Percentiles rank a stretch among this genome's conserved stretches.
Conservation (phyloP, 2,113 vertebrate species). For the Leptobrachium ailaonicum region DNA sequence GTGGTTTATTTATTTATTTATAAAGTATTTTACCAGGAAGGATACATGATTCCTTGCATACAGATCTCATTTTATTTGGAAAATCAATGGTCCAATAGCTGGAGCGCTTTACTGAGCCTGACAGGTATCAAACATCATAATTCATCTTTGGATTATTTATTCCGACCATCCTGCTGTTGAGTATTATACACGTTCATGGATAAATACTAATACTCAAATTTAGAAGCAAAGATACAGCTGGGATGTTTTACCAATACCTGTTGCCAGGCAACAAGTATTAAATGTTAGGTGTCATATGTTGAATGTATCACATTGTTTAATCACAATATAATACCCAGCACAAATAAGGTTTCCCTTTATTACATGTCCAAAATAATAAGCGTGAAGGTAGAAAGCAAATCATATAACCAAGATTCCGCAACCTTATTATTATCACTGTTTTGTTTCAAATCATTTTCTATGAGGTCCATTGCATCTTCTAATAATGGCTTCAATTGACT, state of each 20-base stretch:
- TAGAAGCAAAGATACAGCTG: not conserved
- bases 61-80: conserved; percentile 20
- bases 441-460: not conserved
- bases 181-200: not conserved
- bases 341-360: not conserved
- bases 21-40: no score
- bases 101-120: not conserved
- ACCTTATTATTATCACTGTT: not conserved
- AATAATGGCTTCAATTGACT: not conserved
- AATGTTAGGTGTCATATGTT: not conserved
- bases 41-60: conserved; percentile 17
- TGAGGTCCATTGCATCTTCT: not conserved
- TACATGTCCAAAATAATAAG: no score
- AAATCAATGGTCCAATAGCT: conserved; percentile 4
- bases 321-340: not conserved
- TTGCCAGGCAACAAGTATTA: not conserved
- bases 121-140: not conserved
- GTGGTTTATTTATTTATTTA: not conserved
- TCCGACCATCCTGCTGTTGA: not conserved
- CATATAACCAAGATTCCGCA: no score
- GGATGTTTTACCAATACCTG: not conserved
- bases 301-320: not conserved
- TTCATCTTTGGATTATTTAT: not conserved
- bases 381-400: no score
- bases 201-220: not conserved